Percentiles rank a stretch among this genome's conserved stretches.
Conservation (phyloP, 2,888 invertebrate species). For the Rhamnusium bicolor region DNA sequence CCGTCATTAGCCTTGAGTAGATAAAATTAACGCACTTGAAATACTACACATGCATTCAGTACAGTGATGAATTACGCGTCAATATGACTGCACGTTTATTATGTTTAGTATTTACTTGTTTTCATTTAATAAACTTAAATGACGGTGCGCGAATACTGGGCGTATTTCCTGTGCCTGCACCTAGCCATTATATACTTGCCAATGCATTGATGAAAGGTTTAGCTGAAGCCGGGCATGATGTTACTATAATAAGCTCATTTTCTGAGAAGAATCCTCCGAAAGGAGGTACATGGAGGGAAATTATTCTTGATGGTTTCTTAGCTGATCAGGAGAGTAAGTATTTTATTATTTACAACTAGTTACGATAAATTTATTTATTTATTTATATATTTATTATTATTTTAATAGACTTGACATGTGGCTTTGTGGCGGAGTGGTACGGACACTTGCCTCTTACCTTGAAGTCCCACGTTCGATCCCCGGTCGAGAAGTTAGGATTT, state of each 20-base stretch:
- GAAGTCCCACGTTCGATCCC: no score
- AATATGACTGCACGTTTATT: slow-evolving; percentile 55
- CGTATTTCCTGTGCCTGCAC: slow-evolving; percentile 48
- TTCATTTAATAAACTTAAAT: background rate
- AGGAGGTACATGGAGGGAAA: slow-evolving; percentile 46
- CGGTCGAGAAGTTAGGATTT: no score
- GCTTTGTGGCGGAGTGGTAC: no score
- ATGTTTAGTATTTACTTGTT: background rate
- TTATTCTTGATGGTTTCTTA: slow-evolving; percentile 40
- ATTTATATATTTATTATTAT: no score
- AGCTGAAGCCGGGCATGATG: slow-evolving; percentile 56
- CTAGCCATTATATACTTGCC: slow-evolving; percentile 53
- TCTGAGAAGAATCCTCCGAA: slow-evolving; percentile 50
- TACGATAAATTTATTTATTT: no score
- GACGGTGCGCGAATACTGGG: slow-evolving; percentile 44
- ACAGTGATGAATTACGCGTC: slow-evolving; percentile 52
- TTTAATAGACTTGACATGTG: no score
- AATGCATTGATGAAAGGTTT: slow-evolving; percentile 50
- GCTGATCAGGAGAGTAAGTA: slow-evolving; percentile 19
- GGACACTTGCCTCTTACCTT: no score
- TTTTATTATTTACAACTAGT: background rate
- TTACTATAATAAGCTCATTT: slow-evolving; percentile 54
- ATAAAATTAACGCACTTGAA: no score
- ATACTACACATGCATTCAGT: no score
- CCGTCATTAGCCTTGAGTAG: no score